Conservation (phyloP, 2,888 invertebrate genomes). For the Hipparchia sbordonii region DNA sequence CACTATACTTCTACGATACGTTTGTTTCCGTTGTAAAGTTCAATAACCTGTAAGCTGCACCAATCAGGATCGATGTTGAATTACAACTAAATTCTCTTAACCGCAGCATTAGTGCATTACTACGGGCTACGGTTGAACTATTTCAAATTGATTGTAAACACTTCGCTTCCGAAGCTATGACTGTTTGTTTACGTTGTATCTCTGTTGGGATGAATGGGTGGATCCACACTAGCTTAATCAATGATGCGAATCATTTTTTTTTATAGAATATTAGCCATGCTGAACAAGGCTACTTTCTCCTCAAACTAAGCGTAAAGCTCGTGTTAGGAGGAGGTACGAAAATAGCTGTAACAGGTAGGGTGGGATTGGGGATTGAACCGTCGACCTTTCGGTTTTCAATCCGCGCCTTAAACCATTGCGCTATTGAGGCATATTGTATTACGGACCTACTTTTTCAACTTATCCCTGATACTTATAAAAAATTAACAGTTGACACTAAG, state of each 20-base stretch:
- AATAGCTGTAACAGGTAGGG: too few relatives aligned
- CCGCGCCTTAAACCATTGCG: too few relatives aligned
- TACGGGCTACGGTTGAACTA: conserved; percentile 25
- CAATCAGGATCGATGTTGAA: conserved; percentile 31
- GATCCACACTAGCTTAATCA: conserved; percentile 8
- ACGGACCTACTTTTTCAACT: too few relatives aligned
- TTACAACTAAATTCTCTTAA: conserved; percentile 26
- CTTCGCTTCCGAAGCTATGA: conserved; percentile 17
- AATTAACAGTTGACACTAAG: too few relatives aligned
- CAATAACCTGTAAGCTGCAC: conserved; percentile 32
- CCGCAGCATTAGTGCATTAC: conserved; percentile 21
- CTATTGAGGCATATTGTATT: too few relatives aligned
- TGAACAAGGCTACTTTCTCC: too few relatives aligned
- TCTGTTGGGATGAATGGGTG: neutral
- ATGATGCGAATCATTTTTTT: neutral
- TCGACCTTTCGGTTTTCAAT: too few relatives aligned
- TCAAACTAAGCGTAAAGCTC: too few relatives aligned
- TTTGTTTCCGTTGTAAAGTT: conserved; percentile 35
- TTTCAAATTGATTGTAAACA: conserved; percentile 26
- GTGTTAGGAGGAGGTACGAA: too few relatives aligned
- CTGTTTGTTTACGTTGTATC: conserved; percentile 23
- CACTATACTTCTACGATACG: conserved; percentile 24
- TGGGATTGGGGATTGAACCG: too few relatives aligned
- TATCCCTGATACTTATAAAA: too few relatives aligned
- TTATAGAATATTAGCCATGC: too few relatives aligned